Percentiles rank a stretch among this genome's conserved stretches.
Evolutionary conservation across 2,888 invertebrate genomes (phyloP).

Genomic region (Sarcophaga caerulescens): DNA sequence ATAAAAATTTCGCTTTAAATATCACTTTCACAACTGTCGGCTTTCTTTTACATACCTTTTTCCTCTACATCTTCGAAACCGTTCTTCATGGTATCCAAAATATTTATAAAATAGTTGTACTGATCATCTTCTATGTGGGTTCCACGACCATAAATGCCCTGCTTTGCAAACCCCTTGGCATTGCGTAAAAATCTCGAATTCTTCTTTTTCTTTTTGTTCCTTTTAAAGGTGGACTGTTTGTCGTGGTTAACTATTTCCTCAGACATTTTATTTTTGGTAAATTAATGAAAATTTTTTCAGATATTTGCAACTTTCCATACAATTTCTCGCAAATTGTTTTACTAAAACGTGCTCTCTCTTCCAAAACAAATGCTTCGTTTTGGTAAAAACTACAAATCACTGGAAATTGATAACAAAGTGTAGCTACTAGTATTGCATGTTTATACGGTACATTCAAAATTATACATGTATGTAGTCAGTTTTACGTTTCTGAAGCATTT

Average conservation of each 20-base stretch:
- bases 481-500: too few relatives aligned
- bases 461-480: too few relatives aligned
- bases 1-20: constrained; percentile 10
- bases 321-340: neutral
- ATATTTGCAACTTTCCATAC: neutral
- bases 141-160: constrained; percentile 88
- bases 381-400: too few relatives aligned
- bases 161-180: constrained; percentile 89
- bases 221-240: constrained; percentile 68
- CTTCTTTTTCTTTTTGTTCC: constrained; percentile 71
- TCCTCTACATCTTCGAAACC: constrained; percentile 88
- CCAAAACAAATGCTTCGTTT: constrained; percentile 44
- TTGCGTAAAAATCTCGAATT: constrained; percentile 82
- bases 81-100: constrained; percentile 87
- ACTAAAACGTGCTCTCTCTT: constrained; percentile 46
- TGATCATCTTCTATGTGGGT: constrained; percentile 87
- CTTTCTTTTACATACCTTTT: constrained; percentile 82
- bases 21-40: neutral
- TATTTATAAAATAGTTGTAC: constrained; percentile 89
- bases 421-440: too few relatives aligned
- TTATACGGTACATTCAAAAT: too few relatives aligned
- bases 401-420: too few relatives aligned
- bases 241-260: constrained; percentile 14
- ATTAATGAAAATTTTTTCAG: neutral
- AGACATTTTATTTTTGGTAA: constrained; percentile 34